phyloP scores from a whole-genome alignment of 2,888 invertebrate genomes.

The Drosophila leonis region DNA sequence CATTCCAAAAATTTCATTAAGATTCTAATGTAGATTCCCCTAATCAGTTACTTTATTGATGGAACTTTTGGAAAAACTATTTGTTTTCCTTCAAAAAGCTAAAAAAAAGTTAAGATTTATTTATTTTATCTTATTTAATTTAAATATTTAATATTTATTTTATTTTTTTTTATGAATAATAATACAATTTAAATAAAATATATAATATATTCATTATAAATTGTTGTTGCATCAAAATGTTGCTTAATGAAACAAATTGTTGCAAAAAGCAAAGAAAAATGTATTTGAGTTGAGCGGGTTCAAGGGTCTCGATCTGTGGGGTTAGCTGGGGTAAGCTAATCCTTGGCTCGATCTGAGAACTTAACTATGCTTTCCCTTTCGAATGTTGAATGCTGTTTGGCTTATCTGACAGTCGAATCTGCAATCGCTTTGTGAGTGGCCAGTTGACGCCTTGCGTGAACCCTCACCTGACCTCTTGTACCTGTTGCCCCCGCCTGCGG shows the following conservation, averaged over 20 bases:
- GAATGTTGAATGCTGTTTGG: slow-evolving; percentile 24
- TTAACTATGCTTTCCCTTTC: slow-evolving; percentile 43
- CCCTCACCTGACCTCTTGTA: slow-evolving; percentile 45
- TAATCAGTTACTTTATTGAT: too few relatives aligned
- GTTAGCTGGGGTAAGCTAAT: neutral
- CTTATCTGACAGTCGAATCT: slow-evolving; percentile 57
- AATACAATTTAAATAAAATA: too few relatives aligned
- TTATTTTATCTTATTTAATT: too few relatives aligned
- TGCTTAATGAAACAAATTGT: neutral
- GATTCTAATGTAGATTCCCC: too few relatives aligned
- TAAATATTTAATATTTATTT: too few relatives aligned
- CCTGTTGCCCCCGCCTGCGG: neutral
- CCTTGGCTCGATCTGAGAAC: slow-evolving; percentile 38
- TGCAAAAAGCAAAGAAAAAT: neutral
- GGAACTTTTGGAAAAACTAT: too few relatives aligned
- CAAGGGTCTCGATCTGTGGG: slow-evolving; percentile 8
- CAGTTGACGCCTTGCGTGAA: slow-evolving; percentile 68
- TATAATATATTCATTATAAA: too few relatives aligned
- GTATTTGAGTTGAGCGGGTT: neutral
- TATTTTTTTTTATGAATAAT: too few relatives aligned
- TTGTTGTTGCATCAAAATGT: neutral
- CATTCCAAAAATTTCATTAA: too few relatives aligned
- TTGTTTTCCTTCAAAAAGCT: too few relatives aligned
- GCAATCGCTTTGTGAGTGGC: slow-evolving; percentile 71
- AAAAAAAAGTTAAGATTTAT: too few relatives aligned